Evolutionary conservation across 1,140 invertebrate species (phyloP), one percentile per base, ranked within the genome.

Genomic region (Pygmarrhopalites habei): DNA sequence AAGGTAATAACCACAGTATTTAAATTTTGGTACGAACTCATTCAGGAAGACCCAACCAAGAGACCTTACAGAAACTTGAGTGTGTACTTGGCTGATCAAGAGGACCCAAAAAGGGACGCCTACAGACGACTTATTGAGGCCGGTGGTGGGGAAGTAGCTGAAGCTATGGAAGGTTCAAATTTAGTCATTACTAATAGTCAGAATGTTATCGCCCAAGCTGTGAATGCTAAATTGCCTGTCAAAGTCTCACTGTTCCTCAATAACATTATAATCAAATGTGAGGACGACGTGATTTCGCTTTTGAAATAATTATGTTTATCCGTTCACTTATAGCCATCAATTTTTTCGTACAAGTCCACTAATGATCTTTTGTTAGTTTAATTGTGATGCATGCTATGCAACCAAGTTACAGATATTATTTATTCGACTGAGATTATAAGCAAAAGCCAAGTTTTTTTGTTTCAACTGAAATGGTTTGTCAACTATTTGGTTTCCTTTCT

Each of bases 121-220:
- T 59, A 59, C 23, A 17, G 3, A 15, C 10, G 44, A 29, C 44
- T 59, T 21, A 46, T 59, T 19, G 41, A 49, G n/a, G 44, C 58
- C 12, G 58, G 58, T 12, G 58, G 58, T 44, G 58, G 58, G 2
- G 17, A 14, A 5, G 30, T 59, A 25, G 41, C n/a, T 5, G 23
- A 4, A 3, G 28, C 14, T 3, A 17, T 12, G 3, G 29, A 39
- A 39, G 55, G 39, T 5, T 7, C 30, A n/a, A 39, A 58, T 17
- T 14, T 58, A 5, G 32, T 55, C 25, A 5, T 55, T 15, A 26
- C 23, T 28, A 26, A 55, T 21, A 26, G 26, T 12, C 12, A 15
- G 25, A 7, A 12, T 15, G 26, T 21, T 5, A 21, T 7, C 12
- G 14, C 7, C 14, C 7, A 28, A 17, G 51, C 4, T 5, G 26